Evolutionary conservation across 2,113 vertebrate genomes (phyloP).

Genomic region (Ailurus styani): DNA sequence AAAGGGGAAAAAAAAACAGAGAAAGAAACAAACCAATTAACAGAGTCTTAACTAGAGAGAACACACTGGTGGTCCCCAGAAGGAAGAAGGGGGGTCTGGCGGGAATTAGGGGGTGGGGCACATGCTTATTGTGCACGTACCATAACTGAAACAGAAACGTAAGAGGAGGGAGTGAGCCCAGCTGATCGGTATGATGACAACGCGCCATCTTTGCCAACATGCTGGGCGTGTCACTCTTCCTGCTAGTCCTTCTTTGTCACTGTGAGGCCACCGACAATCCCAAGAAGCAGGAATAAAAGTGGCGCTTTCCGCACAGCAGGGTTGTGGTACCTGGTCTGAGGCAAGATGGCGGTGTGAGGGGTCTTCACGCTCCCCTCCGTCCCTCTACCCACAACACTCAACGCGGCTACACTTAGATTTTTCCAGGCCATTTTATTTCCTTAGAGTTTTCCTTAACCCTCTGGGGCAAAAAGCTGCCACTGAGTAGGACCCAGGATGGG

Average conservation of each 20-base stretch:
- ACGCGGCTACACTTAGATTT: slow-evolving; percentile 68
- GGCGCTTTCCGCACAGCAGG: slow-evolving; percentile 48
- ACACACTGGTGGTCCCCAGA: background rate
- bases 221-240: slow-evolving; percentile 96
- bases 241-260: slow-evolving; percentile 95
- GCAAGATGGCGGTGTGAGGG: slow-evolving; percentile 70
- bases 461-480: slow-evolving; percentile 70
- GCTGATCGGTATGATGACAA: slow-evolving; percentile 92
- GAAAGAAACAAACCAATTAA: background rate
- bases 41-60: background rate
- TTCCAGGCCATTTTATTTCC: slow-evolving; percentile 76
- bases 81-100: too few species aligned
- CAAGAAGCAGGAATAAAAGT: slow-evolving; percentile 90
- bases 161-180: background rate
- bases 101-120: background rate
- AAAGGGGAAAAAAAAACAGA: background rate
- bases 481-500: slow-evolving; percentile 61
- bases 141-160: background rate
- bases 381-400: slow-evolving; percentile 62
- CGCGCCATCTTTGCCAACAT: slow-evolving; percentile 97
- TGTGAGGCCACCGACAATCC: slow-evolving; percentile 98
- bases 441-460: slow-evolving; percentile 70
- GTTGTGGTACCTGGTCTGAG: slow-evolving; percentile 68
- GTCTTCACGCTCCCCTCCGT: slow-evolving; percentile 52
- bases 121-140: background rate